Conservation (phyloP, 2,888 invertebrate genomes). For the Lithophane leautieri region DNA sequence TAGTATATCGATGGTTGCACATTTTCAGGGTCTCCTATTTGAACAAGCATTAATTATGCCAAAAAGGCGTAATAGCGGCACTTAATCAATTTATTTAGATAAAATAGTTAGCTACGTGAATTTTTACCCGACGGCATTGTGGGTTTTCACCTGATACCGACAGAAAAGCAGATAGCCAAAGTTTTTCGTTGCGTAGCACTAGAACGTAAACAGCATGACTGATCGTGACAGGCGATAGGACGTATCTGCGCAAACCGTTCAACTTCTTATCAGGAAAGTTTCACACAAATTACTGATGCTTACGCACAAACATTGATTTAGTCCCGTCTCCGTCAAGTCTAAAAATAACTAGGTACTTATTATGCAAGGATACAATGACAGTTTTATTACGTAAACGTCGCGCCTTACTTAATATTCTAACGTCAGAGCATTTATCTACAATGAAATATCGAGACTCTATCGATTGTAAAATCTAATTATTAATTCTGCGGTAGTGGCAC, state of each 20-base stretch:
- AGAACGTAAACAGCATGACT: constrained; percentile 39
- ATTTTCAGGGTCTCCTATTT: constrained; percentile 42
- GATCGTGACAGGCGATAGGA: constrained; percentile 44
- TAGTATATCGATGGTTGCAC: constrained; percentile 29
- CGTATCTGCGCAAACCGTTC: constrained; percentile 60
- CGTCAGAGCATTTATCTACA: constrained; percentile 19
- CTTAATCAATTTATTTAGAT: constrained; percentile 23
- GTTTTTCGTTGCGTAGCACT: constrained; percentile 33
- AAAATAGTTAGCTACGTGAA: constrained; percentile 9
- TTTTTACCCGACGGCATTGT: constrained; percentile 37
- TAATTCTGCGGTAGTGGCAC: neutral
- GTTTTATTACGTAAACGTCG: constrained; percentile 30
- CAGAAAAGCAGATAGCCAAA: constrained; percentile 28
- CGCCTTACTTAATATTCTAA: constrained; percentile 7
- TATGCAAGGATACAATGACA: constrained; percentile 41
- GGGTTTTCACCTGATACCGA: constrained; percentile 45
- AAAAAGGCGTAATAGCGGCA: constrained; percentile 19
- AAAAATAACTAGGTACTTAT: constrained; percentile 48
- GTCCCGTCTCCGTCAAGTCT: constrained; percentile 38
- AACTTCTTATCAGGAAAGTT: constrained; percentile 54
- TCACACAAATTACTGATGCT: constrained; percentile 50
- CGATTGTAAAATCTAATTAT: neutral
- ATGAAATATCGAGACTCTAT: neutral
- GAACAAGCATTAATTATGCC: constrained; percentile 27
- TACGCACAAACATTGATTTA: constrained; percentile 51